Evolutionary conservation across 2,888 invertebrate genomes (phyloP), one percentile per base, ranked within the genome.

Genomic region (Scaptomyza parva): DNA sequence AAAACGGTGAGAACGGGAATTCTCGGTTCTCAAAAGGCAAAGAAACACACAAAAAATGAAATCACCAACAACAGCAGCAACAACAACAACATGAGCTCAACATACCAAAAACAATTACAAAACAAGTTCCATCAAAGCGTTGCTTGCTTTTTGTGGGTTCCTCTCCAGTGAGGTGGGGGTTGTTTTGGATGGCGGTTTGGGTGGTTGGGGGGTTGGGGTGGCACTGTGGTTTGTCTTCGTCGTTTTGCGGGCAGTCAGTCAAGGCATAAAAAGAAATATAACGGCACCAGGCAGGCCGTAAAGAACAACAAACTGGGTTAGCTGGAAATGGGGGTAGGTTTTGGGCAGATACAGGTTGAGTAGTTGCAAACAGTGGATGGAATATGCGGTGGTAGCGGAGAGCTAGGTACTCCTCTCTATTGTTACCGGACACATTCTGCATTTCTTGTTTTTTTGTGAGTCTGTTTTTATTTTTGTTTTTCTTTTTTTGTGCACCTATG

Each of bases 51-150:
- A 50, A 20, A 48, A 39, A 8, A 39, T 59, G 30, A 26, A 60
- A 60, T 47, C 45, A 43, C 33, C 26, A 64, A 54, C 11, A 51
- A 44, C 24, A 67, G 24, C 11, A 66, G 40, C 39, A 70, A 45
- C 43, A 65, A 53, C 55, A 58, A 44, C 76, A 66, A 65, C 65
- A 75, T 74, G 78, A n/a, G n/a, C n/a, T n/a, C n/a, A n/a, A n/a
- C n/a, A n/a, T n/a, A n/a, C n/a, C 71, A 83, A 85, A 81, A 82
- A 78, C 88, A 82, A 87, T 86, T 82, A 88, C 82, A 78, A 75
- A 78, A 67, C 83, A 78, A 85, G 88, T 82, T 82, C 43, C 68
- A 67, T 75, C 70, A 78, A 70, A 73, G 58, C 63, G 45, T 39
- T 57, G 63, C 54, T 47, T 68, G 60, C 51, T 64, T 68, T 64